Evolutionary conservation across 2,797 vertebrate species (phyloP).

Genomic region (Lycodopsis pacificus): DNA sequence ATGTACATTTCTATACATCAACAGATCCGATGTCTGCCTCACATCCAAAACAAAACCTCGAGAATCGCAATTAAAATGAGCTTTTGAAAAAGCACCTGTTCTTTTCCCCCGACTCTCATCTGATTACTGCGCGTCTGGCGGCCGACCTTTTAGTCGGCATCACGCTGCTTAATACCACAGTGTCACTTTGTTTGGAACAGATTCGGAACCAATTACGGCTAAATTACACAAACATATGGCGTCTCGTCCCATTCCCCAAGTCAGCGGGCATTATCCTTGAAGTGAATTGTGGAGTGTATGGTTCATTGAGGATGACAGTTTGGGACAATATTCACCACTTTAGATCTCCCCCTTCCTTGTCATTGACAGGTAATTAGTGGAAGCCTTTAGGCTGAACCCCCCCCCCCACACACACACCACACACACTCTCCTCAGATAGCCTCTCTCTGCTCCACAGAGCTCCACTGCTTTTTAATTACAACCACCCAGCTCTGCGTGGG

Average conservation of each 20-base stretch:
- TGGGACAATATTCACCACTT: slow-evolving; percentile 73
- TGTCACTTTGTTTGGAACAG: slow-evolving; percentile 48
- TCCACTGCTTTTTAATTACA: slow-evolving; percentile 69
- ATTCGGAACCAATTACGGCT: slow-evolving; percentile 60
- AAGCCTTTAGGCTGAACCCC: slow-evolving; percentile 63
- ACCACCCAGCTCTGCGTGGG: slow-evolving; percentile 26
- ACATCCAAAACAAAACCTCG: background rate
- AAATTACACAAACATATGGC: slow-evolving; percentile 68
- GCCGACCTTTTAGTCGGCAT: slow-evolving; percentile 49
- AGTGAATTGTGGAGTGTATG: slow-evolving; percentile 49
- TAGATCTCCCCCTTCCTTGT: slow-evolving; percentile 55
- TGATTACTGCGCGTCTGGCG: background rate
- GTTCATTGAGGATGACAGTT: slow-evolving; percentile 62
- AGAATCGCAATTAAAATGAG: slow-evolving; percentile 22
- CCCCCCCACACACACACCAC: slow-evolving; percentile 26
- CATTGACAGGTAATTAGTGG: slow-evolving; percentile 77
- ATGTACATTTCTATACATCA: background rate
- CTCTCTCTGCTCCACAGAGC: slow-evolving; percentile 52
- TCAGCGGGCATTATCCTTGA: slow-evolving; percentile 62
- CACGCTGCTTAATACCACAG: slow-evolving; percentile 33
- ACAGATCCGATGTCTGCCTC: background rate
- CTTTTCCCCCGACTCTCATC: background rate
- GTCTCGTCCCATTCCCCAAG: slow-evolving; percentile 52
- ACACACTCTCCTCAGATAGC: slow-evolving; percentile 49
- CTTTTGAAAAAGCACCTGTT: slow-evolving; percentile 2